These are phyloP conservation scores for Leptopilina boulardi DNA, from an alignment of 1,140 invertebrate species.

Conservation along the genomic window DNA sequence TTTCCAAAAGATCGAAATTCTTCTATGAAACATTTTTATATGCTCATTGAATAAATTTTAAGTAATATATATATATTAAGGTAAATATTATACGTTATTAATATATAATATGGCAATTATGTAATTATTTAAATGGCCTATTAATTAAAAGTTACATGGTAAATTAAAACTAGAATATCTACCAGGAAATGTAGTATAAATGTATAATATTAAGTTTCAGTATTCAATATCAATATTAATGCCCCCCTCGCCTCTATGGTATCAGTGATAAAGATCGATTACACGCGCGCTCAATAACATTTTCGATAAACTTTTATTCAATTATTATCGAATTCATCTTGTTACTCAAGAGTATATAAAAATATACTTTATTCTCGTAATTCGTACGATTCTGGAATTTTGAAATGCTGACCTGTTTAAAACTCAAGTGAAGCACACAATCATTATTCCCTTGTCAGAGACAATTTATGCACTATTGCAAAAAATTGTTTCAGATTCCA, in stretches of 20 bases:
- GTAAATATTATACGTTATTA: too few species aligned
- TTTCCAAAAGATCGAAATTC: too few species aligned
- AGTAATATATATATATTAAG: too few species aligned
- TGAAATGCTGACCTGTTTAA: conserved; percentile 6
- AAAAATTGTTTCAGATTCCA: conserved; percentile 1
- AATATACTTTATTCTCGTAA: conserved; percentile 13
- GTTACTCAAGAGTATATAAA: neutral
- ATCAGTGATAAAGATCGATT: neutral
- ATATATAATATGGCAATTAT: too few species aligned
- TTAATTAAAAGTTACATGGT: neutral
- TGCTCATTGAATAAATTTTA: too few species aligned
- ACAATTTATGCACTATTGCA: conserved; percentile 21
- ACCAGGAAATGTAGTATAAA: neutral
- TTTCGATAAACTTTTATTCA: neutral
- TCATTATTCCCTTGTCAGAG: neutral
- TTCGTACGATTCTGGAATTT: conserved; percentile 28
- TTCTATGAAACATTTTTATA: too few species aligned
- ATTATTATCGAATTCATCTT: conserved; percentile 18
- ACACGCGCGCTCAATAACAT: neutral
- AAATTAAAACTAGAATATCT: neutral
- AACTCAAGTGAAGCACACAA: neutral
- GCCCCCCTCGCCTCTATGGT: neutral
- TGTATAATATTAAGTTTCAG: neutral
- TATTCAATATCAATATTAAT: neutral
- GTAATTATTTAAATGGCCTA: too few species aligned